These are phyloP conservation scores for Enteromius trimaculatus DNA, from an alignment of 2,797 vertebrate genomes.

Conservation along the genomic window DNA sequence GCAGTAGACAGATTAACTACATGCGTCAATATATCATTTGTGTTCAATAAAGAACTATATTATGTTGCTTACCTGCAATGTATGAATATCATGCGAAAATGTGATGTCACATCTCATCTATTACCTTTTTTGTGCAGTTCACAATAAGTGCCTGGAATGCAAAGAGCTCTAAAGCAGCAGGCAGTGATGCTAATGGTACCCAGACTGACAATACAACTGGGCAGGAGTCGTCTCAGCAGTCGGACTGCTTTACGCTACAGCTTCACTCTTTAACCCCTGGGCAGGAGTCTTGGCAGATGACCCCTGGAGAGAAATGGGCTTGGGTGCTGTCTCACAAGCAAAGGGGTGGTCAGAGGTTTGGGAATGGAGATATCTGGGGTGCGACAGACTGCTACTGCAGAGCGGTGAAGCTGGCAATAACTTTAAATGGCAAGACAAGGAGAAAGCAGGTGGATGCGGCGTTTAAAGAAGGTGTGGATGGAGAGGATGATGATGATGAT, in stretches of 20 bases:
- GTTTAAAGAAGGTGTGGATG: constrained; percentile 12
- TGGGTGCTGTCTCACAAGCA: constrained; percentile 80
- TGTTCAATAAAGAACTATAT: not conserved
- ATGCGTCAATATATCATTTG: not conserved
- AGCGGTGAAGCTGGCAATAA: constrained; percentile 83
- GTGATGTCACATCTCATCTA: not conserved
- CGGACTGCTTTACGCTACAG: constrained; percentile 68
- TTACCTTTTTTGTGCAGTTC: constrained; percentile 34
- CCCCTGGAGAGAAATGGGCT: constrained; percentile 78
- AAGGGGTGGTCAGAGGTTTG: constrained; percentile 80
- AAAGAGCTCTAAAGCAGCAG: not conserved
- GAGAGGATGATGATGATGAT: constrained; percentile 50
- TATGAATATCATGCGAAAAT: not conserved
- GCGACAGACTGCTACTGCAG: constrained; percentile 84
- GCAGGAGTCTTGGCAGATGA: constrained; percentile 85
- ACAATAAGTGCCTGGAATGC: constrained; percentile 38
- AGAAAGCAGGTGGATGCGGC: constrained; percentile 42
- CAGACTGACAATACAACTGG: not conserved
- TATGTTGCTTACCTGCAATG: not conserved
- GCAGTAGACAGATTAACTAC: not conserved
- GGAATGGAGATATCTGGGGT: constrained; percentile 80
- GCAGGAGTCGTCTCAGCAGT: not conserved
- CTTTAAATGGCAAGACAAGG: constrained; percentile 67
- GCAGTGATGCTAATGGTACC: constrained; percentile 1
- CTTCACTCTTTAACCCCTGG: constrained; percentile 81